phyloP scores from a whole-genome alignment of 2,113 vertebrate genomes.

The Columbina picui region DNA sequence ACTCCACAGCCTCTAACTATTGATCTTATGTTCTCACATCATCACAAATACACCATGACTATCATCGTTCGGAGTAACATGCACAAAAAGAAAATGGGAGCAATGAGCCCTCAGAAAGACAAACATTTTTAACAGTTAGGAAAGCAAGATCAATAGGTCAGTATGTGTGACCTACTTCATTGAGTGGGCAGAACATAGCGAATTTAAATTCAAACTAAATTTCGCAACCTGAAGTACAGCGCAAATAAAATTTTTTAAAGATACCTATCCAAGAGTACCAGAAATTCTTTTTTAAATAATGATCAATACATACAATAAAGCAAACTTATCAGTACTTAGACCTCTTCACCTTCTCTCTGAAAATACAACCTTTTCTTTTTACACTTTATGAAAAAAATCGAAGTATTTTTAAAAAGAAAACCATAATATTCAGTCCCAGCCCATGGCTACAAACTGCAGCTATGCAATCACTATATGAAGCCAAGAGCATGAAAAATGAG shows the following conservation, averaged over 20 bases:
- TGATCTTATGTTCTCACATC: background rate
- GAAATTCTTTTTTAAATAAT: background rate
- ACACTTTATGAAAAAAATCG: background rate
- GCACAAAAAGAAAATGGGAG: background rate
- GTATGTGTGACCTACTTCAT: background rate
- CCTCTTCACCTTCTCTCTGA: background rate
- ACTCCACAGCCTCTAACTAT: background rate
- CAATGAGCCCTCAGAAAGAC: background rate
- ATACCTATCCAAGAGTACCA: background rate
- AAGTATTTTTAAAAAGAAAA: background rate
- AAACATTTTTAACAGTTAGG: background rate
- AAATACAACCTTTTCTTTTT: background rate
- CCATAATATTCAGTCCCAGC: background rate
- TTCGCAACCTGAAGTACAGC: background rate
- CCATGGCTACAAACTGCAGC: background rate
- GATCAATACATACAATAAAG: background rate
- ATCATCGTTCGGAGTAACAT: accelerated
- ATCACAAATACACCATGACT: background rate
- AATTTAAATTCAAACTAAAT: background rate
- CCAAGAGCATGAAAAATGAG: background rate
- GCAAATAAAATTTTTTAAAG: background rate
- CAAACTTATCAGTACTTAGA: background rate
- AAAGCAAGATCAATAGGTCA: background rate
- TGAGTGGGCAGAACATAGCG: accelerated
- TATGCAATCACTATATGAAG: background rate